A percentile compares a stretch with the other conserved stretches of the same genome.
phyloP scores from a whole-genome alignment of 2,113 vertebrate genomes.

The Glaucomys volans region DNA sequence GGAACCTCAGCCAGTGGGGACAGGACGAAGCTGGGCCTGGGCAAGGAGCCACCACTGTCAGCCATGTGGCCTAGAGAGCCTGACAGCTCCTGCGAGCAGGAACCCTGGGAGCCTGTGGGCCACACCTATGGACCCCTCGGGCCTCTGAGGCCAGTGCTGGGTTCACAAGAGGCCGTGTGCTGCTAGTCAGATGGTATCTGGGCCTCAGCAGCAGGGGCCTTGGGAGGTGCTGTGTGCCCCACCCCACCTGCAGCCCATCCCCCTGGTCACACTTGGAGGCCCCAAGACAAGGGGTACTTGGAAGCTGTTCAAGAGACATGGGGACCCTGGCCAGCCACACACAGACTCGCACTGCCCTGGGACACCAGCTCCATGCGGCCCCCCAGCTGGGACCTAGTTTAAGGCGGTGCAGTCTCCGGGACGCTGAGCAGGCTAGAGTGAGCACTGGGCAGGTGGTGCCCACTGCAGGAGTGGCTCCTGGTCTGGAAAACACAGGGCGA shows the following conservation, averaged over 20 bases:
- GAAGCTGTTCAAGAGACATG: neutral
- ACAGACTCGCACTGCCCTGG: rapidly evolving
- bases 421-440: neutral
- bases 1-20: neutral
- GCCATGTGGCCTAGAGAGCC: no score
- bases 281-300: neutral
- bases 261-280: neutral
- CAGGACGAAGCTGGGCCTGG: neutral
- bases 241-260: neutral
- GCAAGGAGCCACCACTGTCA: neutral
- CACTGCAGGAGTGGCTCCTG: neutral
- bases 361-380: neutral
- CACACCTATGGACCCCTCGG: neutral
- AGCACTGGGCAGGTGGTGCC: neutral
- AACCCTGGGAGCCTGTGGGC: no score
- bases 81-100: neutral
- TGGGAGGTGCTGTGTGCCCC: neutral
- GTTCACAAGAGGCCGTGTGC: neutral
- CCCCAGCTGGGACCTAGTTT: neutral
- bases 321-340: neutral
- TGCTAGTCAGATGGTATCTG: neutral
- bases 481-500: neutral
- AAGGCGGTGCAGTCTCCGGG: neutral
- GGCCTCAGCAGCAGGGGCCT: neutral
- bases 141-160: neutral